These are phyloP conservation scores for Semnornis frantzii DNA, from an alignment of 2,113 vertebrate species.

Conservation along the genomic window DNA sequence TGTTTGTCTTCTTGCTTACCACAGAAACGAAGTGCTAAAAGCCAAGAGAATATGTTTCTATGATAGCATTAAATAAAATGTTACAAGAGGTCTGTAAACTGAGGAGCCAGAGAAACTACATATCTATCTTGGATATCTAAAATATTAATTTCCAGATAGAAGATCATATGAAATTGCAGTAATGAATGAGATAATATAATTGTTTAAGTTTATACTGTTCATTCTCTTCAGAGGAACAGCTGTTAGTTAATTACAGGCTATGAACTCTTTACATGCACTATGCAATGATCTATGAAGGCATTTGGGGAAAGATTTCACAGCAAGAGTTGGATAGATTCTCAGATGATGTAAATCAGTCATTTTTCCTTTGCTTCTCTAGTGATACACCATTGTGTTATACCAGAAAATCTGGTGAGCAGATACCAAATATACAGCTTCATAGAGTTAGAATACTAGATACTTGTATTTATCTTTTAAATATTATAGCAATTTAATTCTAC, in stretches of 20 bases:
- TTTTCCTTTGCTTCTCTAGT: not conserved
- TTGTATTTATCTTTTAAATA: not conserved
- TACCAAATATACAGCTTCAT: not conserved
- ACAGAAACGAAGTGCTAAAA: not conserved
- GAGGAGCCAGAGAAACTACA: not conserved
- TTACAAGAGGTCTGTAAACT: accelerated
- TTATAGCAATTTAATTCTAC: not conserved
- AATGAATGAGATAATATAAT: not conserved
- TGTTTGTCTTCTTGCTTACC: not conserved
- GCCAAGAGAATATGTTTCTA: not conserved
- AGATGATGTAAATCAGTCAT: not conserved
- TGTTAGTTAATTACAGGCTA: not conserved
- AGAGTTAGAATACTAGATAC: not conserved
- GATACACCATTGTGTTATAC: not conserved
- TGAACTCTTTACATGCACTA: not conserved
- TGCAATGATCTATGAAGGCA: not conserved
- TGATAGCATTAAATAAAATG: not conserved
- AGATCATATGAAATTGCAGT: not conserved
- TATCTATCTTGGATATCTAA: not conserved
- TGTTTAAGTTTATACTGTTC: not conserved
- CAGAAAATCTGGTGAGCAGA: not conserved
- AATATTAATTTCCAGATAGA: not conserved
- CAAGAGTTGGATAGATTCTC: not conserved
- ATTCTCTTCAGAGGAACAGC: not conserved
- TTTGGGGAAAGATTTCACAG: not conserved